Evolutionary conservation across 2,888 invertebrate species (phyloP).

Genomic region (Apocheima hispidaria): DNA sequence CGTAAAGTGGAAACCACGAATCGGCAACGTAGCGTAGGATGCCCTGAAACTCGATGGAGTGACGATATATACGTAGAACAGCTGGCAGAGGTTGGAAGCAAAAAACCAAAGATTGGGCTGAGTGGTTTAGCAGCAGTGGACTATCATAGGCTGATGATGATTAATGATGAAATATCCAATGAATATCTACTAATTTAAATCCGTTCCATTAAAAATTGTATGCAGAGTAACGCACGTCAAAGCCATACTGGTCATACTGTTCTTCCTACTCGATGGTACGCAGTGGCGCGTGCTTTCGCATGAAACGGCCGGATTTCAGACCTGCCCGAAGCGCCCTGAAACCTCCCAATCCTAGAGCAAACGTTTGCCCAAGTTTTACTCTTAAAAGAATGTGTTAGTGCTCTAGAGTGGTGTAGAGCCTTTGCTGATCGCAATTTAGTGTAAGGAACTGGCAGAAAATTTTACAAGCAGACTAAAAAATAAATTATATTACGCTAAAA

Average conservation of each 20-base stretch:
- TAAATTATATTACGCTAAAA: too few species aligned
- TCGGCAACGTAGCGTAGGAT: too few species aligned
- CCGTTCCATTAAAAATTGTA: background rate
- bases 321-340: constrained; percentile 64
- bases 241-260: constrained; percentile 1
- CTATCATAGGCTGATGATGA: too few species aligned
- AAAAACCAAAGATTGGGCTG: too few species aligned
- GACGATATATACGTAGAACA: too few species aligned
- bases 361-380: constrained; percentile 73
- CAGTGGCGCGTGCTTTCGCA: constrained; percentile 76
- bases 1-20: too few species aligned
- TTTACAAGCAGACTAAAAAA: too few species aligned
- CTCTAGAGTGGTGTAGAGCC: constrained; percentile 6
- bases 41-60: too few species aligned
- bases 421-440: constrained; percentile 1
- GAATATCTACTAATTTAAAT: too few species aligned
- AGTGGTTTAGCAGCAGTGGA: too few species aligned
- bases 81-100: too few species aligned
- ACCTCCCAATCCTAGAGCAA: constrained; percentile 70
- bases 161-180: too few species aligned
- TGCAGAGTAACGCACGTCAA: background rate
- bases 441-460: background rate
- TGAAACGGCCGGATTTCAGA: constrained; percentile 70
- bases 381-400: constrained; percentile 66
- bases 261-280: constrained; percentile 56